Conservation (phyloP, 2,888 invertebrate genomes). For the Cordilura impudica region DNA sequence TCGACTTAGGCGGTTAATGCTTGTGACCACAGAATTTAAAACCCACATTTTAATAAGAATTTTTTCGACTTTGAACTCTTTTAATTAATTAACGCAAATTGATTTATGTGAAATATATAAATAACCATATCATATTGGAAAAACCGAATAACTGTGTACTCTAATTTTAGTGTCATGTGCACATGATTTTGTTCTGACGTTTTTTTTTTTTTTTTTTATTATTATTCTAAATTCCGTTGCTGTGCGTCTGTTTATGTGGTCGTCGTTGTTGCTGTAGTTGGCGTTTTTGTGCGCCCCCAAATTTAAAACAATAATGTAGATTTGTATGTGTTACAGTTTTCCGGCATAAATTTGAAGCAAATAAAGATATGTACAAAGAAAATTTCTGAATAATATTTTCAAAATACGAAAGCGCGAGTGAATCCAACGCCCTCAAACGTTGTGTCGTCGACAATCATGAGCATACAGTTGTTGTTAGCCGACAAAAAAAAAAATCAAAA, state of each 20-base stretch:
- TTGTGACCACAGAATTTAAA: too few relatives aligned
- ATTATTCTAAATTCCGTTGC: constrained; percentile 20
- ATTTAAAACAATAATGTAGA: background rate
- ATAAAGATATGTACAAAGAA: constrained; percentile 16
- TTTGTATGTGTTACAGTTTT: constrained; percentile 49
- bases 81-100: too few relatives aligned
- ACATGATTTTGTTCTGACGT: constrained; percentile 55
- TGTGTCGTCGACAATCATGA: constrained; percentile 38
- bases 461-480: constrained; percentile 35
- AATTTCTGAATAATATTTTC: constrained; percentile 14
- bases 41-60: too few relatives aligned
- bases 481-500: constrained; percentile 27
- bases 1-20: too few relatives aligned
- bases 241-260: background rate
- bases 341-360: constrained; percentile 43
- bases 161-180: constrained; percentile 35
- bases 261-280: background rate
- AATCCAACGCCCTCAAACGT: constrained; percentile 57
- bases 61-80: too few relatives aligned
- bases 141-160: background rate
- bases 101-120: too few relatives aligned
- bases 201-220: constrained; percentile 44
- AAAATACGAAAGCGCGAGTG: background rate
- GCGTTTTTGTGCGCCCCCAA: constrained; percentile 19
- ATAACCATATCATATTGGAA: too few relatives aligned